phyloP scores from a whole-genome alignment of 2,113 vertebrate species.

The Thomomys bottae region DNA sequence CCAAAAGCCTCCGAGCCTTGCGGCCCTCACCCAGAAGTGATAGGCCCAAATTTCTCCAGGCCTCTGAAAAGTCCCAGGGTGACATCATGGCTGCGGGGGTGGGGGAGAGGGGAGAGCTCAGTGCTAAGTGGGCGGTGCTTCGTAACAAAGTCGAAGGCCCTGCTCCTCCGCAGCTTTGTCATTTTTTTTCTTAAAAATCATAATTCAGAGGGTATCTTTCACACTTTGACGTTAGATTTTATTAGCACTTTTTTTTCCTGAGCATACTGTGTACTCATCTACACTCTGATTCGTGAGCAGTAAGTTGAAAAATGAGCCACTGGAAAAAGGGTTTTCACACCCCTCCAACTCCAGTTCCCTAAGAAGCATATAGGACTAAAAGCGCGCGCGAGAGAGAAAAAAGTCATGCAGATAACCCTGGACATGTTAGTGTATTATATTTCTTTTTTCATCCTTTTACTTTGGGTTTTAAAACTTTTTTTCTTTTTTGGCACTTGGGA shows the following conservation, averaged over 20 bases:
- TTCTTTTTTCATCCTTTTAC: background rate
- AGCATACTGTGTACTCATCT: background rate
- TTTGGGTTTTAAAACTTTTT: no score
- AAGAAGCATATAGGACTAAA: background rate
- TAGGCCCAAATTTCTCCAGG: no score
- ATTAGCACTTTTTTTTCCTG: background rate
- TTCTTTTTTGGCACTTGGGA: no score
- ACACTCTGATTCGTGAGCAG: background rate
- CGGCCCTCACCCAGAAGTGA: background rate
- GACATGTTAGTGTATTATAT: background rate
- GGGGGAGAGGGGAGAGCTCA: no score
- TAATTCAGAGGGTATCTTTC: background rate
- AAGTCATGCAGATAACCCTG: background rate
- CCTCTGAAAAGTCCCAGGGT: background rate
- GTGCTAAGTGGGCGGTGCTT: no score
- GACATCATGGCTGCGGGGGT: rapidly evolving
- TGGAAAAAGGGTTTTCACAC: background rate
- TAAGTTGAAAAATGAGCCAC: background rate
- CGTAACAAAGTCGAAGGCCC: no score
- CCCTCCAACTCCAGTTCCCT: background rate
- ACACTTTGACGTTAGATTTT: background rate
- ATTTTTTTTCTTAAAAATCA: background rate
- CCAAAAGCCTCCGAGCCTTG: background rate
- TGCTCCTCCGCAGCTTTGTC: no score
- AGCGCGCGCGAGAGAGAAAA: background rate